Base-by-base conservation (phyloP, 1,140 invertebrate genomes). In the Uloborus diversus region DNA sequence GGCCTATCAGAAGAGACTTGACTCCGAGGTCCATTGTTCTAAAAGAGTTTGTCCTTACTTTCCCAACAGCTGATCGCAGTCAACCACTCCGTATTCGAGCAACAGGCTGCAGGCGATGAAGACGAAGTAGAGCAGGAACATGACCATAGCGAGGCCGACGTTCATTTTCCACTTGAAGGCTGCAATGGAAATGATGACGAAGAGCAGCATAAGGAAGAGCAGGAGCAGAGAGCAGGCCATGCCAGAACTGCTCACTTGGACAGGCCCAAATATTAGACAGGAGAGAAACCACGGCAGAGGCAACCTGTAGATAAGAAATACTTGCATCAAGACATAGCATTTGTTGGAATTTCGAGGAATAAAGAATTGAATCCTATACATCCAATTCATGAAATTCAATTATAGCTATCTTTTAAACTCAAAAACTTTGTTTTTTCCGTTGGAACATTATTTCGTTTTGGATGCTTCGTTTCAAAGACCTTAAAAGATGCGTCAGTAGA, bases 131-230 rank as follows among this genome's bases (percentile, higher is more conserved):
- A 98, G 90, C 80, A 97, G 86, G 89, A 99, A 96, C 96, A 99
- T 99, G 84, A 94, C 93, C 87, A 95, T 92, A 69, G 97, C 97
- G 79, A 99, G 91, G 49, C 94, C 90, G 87, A 92, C 96, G 90
- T 96, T 97, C 96, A 99, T 98, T 87, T 92, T 92, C 97, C 97
- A 99, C 86, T 93, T 92, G 89, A 96, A 98, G 86, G 92, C 92
- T 84, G 96, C 96, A 87, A 99, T 99, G 86, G 94, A 94, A 85
- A 95, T 85, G 84, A 99, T 96, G 82, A 99, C 95, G 87, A 98
- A 96, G 66, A 98, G 85, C 68, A 99, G 91, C 97, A 99, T 99
- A 86, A 87, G 71, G 90, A 99, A 98, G 37, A 99, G 91, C 84
- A 98, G 93, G 81, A 95, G 91, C 86, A 99, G 96, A 85, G 96